Base-by-base conservation (phyloP, 2,888 invertebrate genomes). In the Lymantria monacha region DNA sequence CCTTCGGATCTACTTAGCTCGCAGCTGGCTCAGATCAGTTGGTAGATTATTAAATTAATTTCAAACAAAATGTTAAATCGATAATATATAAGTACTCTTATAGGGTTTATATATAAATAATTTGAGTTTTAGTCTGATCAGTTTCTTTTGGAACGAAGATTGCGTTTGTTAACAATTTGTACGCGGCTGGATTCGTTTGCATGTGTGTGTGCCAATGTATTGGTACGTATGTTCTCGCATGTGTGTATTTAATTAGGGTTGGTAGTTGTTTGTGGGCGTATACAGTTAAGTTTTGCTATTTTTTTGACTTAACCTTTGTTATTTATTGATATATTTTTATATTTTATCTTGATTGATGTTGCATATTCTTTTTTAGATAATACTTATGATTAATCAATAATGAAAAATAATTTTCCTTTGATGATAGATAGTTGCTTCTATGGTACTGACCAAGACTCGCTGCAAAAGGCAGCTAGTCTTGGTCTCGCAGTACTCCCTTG, bases 211-310 rank as follows among this genome's bases (percentile, higher is more conserved):
- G 51, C 55, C 10, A 10, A 33, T 33, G 59, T 33, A 8, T 59
- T 58, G 54, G 48, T 49, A 57, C 48, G 53, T 56, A 52, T 58
- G 54, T 54, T 55, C 52, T 46, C 53, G 47, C 54, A 63, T 69
- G 65, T 66, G 61, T 61, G 69, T 69, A 69, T 71, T 72, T 75
- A 71, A 74, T 74, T 72, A 74, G 69, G 74, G 72, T 67, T 70
- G 74, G 59, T 60, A 62, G 63, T 69, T 63, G 57, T 63, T 66
- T 59, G 56, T 68, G 65, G 62, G 61, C 63, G 59, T 63, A 42
- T 53, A 59, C 55, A 58, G 59, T 56, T 57, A 61, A 46, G 53
- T 53, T 51, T 59, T 55, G 56, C 60, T 60, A 62, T 65, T 59
- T 22, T 22, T 56, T 64, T 58, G 51, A 47, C 58, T 45, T 33